Conservation (phyloP, 1,140 invertebrate species). For the Drosophila kikkawai region DNA sequence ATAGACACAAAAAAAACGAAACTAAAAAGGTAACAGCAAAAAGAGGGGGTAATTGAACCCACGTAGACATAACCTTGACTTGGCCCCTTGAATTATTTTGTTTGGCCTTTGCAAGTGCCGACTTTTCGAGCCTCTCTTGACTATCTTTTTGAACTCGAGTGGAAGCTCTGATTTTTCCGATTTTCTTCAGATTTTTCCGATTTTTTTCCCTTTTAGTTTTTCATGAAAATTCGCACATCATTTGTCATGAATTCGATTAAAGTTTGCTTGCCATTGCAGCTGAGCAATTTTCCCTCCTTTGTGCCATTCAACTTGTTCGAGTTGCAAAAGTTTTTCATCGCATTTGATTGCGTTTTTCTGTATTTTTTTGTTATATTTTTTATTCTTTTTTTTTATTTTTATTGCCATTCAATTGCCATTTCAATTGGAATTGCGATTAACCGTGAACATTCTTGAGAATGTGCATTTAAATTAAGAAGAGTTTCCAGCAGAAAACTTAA, state of each 20-base stretch:
- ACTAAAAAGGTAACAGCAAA: constrained; percentile 16
- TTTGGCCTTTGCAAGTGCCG: constrained; percentile 13
- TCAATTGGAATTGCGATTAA: constrained; percentile 35
- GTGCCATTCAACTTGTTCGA: constrained; percentile 9
- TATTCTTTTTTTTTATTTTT: not conserved
- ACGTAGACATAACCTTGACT: constrained; percentile 74
- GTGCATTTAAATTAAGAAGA: constrained; percentile 16
- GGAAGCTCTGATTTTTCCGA: not conserved
- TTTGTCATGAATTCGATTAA: constrained; percentile 82
- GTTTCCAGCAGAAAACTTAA: not conserved
- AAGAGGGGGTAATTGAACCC: constrained; percentile 69
- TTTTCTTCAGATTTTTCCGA: not conserved
- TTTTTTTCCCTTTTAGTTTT: constrained; percentile 12
- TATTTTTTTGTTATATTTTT: not conserved
- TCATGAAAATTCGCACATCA: constrained; percentile 70
- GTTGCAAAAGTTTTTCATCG: constrained; percentile 14
- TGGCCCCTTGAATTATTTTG: constrained; percentile 41
- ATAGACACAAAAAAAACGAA: constrained; percentile 6
- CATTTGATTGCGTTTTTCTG: constrained; percentile 20
- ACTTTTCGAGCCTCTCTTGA: not conserved
- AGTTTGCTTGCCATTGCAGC: constrained; percentile 61
- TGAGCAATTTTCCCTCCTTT: constrained; percentile 23
- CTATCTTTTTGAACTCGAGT: not conserved
- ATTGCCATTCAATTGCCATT: constrained; percentile 31
- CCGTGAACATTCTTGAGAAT: constrained; percentile 10